Percentiles rank a stretch among this genome's conserved stretches.
Conservation (phyloP, 1,140 invertebrate species). For the Microplitis demolitor region DNA sequence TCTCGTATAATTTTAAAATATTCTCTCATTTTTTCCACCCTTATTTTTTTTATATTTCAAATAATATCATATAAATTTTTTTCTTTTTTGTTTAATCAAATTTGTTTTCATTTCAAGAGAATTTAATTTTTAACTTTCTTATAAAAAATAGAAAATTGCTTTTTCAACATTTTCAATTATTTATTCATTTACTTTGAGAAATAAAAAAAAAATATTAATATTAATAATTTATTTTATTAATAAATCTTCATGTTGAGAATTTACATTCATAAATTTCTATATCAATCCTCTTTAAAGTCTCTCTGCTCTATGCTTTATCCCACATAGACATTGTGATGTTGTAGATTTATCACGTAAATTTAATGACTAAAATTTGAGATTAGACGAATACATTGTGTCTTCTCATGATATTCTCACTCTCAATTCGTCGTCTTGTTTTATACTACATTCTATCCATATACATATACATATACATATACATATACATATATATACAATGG, state of each 20-base stretch:
- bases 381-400: neutral
- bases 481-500: neutral
- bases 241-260: no score
- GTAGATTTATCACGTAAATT: neutral
- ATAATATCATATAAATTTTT: neutral
- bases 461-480: neutral
- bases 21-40: neutral
- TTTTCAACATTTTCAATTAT: no score
- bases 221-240: no score
- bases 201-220: no score
- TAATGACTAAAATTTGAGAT: slow-evolving; percentile 2
- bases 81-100: neutral
- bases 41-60: neutral
- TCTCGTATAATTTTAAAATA: slow-evolving; percentile 19
- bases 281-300: no score
- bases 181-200: no score
- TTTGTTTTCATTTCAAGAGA: neutral
- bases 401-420: neutral
- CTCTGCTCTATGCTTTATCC: no score
- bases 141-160: no score
- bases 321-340: no score
- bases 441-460: no score
- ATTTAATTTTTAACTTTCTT: no score
- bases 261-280: no score
- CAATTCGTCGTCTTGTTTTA: neutral